phyloP scores from a whole-genome alignment of 2,113 vertebrate genomes.

The Abramis brama region DNA sequence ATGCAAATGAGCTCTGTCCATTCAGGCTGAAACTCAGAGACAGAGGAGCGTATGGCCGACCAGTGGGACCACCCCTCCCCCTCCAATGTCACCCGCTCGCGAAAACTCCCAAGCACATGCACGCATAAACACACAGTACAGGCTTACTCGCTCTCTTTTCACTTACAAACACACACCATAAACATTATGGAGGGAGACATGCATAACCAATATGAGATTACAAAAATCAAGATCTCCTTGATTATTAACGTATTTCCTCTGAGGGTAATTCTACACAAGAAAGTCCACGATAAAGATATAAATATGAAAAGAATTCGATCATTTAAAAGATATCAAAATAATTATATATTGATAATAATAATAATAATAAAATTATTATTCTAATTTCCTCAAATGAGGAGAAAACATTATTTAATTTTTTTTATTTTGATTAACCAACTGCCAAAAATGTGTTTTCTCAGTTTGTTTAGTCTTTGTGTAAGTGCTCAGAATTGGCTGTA shows the following conservation, averaged over 20 bases:
- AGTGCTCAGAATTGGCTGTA: neutral
- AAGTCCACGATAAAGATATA: neutral
- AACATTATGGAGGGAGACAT: neutral
- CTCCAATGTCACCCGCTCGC: constrained; percentile 46
- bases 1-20: constrained; percentile 85
- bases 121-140: constrained; percentile 28
- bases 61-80: constrained; percentile 72
- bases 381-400: neutral
- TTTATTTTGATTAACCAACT: neutral
- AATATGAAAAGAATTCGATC: neutral
- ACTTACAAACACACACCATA: neutral
- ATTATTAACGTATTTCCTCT: neutral
- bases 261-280: neutral
- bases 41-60: constrained; percentile 79
- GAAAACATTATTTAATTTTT: neutral
- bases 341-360: too few species aligned
- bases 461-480: neutral
- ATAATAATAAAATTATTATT: neutral
- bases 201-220: neutral
- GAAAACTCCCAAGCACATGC: neutral
- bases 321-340: neutral
- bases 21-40: constrained; percentile 81
- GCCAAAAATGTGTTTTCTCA: neutral
- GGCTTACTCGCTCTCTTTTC: neutral
- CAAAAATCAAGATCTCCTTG: neutral